Evolutionary conservation across 1,140 invertebrate species (phyloP), one percentile per base, ranked within the genome.

Genomic region (Drosophila melanica): DNA sequence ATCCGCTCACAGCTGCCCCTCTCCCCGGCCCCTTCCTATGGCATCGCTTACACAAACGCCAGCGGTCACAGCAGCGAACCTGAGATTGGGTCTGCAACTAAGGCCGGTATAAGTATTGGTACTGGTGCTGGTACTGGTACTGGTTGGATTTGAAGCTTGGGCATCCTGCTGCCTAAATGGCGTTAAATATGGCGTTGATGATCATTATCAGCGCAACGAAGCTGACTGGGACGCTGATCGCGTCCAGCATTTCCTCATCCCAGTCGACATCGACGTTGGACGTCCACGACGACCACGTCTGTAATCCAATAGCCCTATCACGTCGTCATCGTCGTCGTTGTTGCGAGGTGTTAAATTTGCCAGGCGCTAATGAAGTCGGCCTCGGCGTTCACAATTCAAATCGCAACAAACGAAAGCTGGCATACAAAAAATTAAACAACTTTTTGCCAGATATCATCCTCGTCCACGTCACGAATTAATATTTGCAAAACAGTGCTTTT

Each of bases 131-230:
- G 20, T 37, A 18, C 9, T 16, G 16, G 14, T 16, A 7, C 27
- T 35, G 33, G 41, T 51, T 10, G 9, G 39, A 68, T 27, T 47
- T 44, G 18, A 12, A 16, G 18, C 62, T 62, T 45, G 39, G 58
- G 74, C 62, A 81, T 69, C 65, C 68, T 77, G 80, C 50, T 74
- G 77, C 77, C 74, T 84, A 84, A 84, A 84, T 86, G 81, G 81
- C 81, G 81, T 84, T 84, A 84, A 84, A 84, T 84, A 86, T 81
- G 81, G 81, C 81, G 85, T 67, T 86, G 81, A 84, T 86, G 81
- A 84, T 84, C 81, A 86, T 84, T 86, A 84, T 84, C 81, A 47
- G 57, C 50, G 67, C 68, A 75, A 63, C 66, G 80, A 75, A 51
- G 50, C 16, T 10, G 11, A 20, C 45, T 33, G 35, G n/a, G 11